Base-by-base conservation (phyloP, 2,797 vertebrate genomes). In the Sciurus carolinensis region DNA sequence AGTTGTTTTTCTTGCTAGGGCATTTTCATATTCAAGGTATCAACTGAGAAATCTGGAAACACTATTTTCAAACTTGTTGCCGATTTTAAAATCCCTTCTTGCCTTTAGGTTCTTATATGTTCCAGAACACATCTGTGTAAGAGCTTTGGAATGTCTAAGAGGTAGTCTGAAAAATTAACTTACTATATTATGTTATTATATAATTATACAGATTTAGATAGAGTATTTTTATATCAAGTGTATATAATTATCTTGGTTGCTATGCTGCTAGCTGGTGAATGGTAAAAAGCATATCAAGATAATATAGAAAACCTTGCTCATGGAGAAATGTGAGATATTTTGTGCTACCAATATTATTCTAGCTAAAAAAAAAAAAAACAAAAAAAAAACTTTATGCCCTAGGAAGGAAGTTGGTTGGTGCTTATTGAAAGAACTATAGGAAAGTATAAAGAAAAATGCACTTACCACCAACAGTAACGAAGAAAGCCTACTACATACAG, bases 211-310 rank as follows among this genome's bases (percentile, higher is more conserved):
- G 94, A 89, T 94, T 94, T 93, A 96, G 87, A 96, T 72, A 84
- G 96, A 94, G 95, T 90, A 97, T 97, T 96, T 97, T 97, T 96
- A 95, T 66, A 94, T 82, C 71, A 1, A 89, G 72, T 96, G 87
- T 97, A 96, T 87, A 85, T 96, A 97, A 98, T 98, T 97, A 97
- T 87, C 93, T 94, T 92, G 72, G 95, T 97, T 97, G 95, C 96
- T 97, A 97, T 95, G 91, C 72, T 90, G 44, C 89, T 96, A 96
- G 67, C 80, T 92, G 77, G 57, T 93, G 72, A 96, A 87, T 96
- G 72, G 72, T 96, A 90, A 95, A 93, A 95, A 94, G 42, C 26
- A 59, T 72, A 92, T 86, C 71, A 87, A 94, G 64, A 91, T 93
- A 93, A 95, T 71, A 95, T 7, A 93, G 80, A 93, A 97, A 96